Evolutionary conservation across 2,888 invertebrate genomes (phyloP), one percentile per base, ranked within the genome.

Genomic region (Chrysotoxum bicinctum): DNA sequence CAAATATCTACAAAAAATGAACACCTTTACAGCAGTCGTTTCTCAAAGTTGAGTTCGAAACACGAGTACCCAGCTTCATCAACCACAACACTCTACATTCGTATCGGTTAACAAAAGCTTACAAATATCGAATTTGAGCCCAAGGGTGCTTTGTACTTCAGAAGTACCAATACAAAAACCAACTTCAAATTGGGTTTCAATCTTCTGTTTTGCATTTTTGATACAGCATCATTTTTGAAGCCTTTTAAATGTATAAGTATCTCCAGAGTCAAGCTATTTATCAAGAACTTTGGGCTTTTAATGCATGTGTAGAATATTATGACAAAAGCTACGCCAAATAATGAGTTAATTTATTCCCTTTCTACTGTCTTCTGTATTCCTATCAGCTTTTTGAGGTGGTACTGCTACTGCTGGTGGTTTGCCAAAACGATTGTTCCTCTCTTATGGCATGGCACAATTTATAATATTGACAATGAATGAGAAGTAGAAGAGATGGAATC

Each of bases 381-480:
- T 35, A 32, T 32, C 45, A 43, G 43, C 16, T 50, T n/a, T 43
- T 45, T 19, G 19, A 40, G 16, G 10, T 30, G 30, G 23, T 26
- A 6, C 30, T 19, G 23, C 23, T 21, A 8, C 30, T 26, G 2
- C 12, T 40, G n/a, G 14, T 54, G 43, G 0, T 43, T 21, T 14
- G 35, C 48, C 21, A 54, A 50, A 76, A 72, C 72, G 43, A 72
- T 60, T 72, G 58, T 73, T 73, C 56, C 60, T 35, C 58, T 52
- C 43, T 26, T 26, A 56, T 69, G 70, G 16, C 66, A 35, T 70
- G 74, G 69, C 50, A 78, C 73, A 72, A 84, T 75, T 79, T 75
- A 84, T 84, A 66, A 37, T 66, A 74, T 82, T 72, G 84, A 79
- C 79, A 84, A 79, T 66, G 75, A 70, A 60, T 40, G 56, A 32